A percentile compares a stretch with the other conserved stretches of the same genome.
phyloP scores from a whole-genome alignment of 2,888 invertebrate species.

The Bursaphelenchus okinawaensis region DNA sequence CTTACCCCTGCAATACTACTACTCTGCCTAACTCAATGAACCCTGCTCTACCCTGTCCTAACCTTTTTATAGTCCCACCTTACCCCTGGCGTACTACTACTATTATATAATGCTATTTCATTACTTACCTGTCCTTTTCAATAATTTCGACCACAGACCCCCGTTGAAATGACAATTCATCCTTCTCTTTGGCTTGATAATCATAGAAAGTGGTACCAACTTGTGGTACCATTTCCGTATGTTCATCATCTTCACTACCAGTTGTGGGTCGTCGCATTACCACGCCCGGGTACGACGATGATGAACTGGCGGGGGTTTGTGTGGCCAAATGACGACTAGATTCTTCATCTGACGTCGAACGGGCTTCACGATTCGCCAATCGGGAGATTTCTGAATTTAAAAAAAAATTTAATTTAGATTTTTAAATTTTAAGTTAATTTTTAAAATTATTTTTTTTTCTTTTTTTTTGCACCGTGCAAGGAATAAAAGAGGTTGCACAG shows the following conservation, averaged over 20 bases:
- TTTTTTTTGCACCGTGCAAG: no score
- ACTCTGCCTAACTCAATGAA: no score
- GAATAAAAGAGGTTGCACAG: no score
- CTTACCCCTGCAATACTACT: no score
- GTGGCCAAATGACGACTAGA: not conserved
- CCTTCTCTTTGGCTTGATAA: slow-evolving; percentile 36
- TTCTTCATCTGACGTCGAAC: not conserved
- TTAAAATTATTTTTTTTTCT: no score
- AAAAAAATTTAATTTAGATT: no score
- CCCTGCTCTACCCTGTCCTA: no score
- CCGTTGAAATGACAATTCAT: slow-evolving; percentile 37
- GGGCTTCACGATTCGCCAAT: not conserved
- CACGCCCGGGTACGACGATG: not conserved
- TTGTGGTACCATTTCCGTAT: not conserved
- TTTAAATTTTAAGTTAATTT: no score
- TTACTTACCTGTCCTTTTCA: slow-evolving; percentile 20
- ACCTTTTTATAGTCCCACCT: not conserved
- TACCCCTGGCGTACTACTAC: no score
- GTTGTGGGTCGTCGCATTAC: not conserved
- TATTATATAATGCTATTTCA: not conserved
- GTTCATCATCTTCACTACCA: not conserved
- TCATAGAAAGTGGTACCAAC: slow-evolving; percentile 25
- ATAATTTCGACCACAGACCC: slow-evolving; percentile 42
- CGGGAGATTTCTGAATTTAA: not conserved
- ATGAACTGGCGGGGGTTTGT: not conserved